Conservation (phyloP, 2,888 invertebrate genomes). For the Cremastinae sp. region DNA sequence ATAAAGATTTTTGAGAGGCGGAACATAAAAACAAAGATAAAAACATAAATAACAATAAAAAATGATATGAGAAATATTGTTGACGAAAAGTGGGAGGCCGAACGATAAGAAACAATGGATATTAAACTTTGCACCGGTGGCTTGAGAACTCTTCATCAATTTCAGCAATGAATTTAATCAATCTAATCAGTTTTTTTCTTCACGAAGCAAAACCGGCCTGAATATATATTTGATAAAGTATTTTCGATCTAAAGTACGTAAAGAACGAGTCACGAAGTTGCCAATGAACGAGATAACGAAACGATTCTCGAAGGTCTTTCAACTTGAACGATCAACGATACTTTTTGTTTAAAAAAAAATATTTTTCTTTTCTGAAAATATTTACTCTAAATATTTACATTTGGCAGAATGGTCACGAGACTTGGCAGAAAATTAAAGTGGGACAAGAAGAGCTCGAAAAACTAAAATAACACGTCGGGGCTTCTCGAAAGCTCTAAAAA, state of each 20-base stretch:
- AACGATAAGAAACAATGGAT: constrained; percentile 10
- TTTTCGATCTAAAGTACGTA: constrained; percentile 17
- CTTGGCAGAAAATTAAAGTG: constrained; percentile 40
- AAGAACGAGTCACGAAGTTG: constrained; percentile 11
- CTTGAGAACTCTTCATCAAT: constrained; percentile 9
- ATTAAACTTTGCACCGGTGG: constrained; percentile 22
- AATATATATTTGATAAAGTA: too few species aligned
- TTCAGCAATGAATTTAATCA: constrained; percentile 31
- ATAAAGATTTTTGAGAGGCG: neutral
- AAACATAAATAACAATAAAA: neutral
- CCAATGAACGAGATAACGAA: constrained; percentile 30
- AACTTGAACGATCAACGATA: constrained; percentile 28
- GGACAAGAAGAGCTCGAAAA: constrained; percentile 18
- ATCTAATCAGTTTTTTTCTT: constrained; percentile 22
- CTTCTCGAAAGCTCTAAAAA: constrained; percentile 32
- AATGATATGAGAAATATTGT: neutral
- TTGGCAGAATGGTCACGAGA: constrained; percentile 33
- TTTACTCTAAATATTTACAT: constrained; percentile 16
- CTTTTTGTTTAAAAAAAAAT: neutral
- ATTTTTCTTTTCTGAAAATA: constrained; percentile 5
- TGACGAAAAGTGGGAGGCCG: constrained; percentile 12
- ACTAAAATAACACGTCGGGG: constrained; percentile 57
- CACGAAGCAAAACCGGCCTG: neutral
- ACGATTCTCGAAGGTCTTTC: constrained; percentile 42
- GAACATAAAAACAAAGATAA: neutral